These are phyloP conservation scores for Arctocebus calabarensis DNA, from an alignment of 2,797 vertebrate species.

Conservation along the genomic window DNA sequence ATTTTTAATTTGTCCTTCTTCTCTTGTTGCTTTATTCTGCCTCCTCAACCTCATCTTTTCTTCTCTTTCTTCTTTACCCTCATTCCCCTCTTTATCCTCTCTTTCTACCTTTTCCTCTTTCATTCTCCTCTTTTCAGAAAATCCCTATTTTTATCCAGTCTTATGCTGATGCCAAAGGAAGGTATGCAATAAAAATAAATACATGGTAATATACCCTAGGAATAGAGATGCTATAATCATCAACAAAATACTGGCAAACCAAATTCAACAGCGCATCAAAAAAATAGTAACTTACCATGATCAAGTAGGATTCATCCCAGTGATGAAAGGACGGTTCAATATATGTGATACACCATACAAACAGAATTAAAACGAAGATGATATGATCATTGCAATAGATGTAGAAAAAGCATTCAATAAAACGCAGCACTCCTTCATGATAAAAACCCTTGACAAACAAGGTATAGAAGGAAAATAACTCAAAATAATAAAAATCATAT, in stretches of 20 bases:
- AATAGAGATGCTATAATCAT: not conserved
- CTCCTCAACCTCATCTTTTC: not conserved
- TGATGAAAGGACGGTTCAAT: not conserved
- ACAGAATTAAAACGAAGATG: not conserved
- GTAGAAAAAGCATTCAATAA: not conserved
- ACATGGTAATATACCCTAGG: not conserved
- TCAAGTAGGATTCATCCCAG: not conserved
- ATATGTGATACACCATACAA: not conserved
- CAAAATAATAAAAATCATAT: not conserved
- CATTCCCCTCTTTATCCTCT: not conserved
- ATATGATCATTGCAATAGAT: not conserved
- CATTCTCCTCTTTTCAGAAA: not conserved
- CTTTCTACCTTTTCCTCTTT: not conserved
- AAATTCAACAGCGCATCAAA: not conserved
- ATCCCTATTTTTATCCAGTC: too few relatives aligned
- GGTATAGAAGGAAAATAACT: not conserved
- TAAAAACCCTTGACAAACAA: not conserved
- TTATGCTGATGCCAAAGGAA: too few relatives aligned
- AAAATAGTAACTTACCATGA: not conserved
- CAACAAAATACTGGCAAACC: not conserved
- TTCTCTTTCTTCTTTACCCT: not conserved
- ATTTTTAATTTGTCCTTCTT: not conserved
- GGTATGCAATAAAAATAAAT: too few relatives aligned
- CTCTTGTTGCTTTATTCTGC: not conserved
- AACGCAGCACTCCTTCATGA: not conserved